Conservation (phyloP, 2,113 vertebrate species). For the Marmota monax region DNA sequence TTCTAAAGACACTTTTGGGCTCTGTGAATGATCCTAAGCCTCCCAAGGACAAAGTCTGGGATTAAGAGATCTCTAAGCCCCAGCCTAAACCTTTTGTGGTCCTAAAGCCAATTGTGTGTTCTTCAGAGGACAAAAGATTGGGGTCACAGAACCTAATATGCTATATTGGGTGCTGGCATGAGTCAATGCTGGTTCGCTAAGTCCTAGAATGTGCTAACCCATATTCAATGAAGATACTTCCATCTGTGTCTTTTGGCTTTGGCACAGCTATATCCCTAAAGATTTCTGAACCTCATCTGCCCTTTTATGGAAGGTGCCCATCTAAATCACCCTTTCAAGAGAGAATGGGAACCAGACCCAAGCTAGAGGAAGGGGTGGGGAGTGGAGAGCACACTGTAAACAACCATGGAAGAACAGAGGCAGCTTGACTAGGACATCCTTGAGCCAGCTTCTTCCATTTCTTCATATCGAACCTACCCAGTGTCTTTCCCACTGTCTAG, state of each 20-base stretch:
- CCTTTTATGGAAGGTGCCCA: background rate
- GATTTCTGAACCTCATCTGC: background rate
- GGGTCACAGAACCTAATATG: background rate
- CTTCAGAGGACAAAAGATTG: slow-evolving; percentile 59
- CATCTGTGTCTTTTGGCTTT: background rate
- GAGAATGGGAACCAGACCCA: background rate
- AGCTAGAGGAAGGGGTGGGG: background rate
- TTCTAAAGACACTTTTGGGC: slow-evolving; percentile 78
- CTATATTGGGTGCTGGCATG: background rate
- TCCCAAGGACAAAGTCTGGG: slow-evolving; percentile 77
- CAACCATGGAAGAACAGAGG: background rate
- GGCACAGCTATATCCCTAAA: background rate
- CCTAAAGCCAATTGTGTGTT: slow-evolving; percentile 66
- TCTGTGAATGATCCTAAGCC: slow-evolving; percentile 70
- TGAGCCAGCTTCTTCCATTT: background rate
- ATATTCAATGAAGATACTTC: background rate
- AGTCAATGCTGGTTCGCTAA: background rate
- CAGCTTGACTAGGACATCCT: background rate
- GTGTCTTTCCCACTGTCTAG: background rate
- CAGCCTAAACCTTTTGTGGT: slow-evolving; percentile 59
- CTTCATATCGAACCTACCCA: background rate
- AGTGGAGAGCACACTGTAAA: background rate
- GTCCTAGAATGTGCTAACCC: background rate
- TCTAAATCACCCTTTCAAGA: background rate
- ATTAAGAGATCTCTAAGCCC: slow-evolving; percentile 77